A percentile compares a stretch with the other conserved stretches of the same genome.
Conservation (phyloP, 2,888 invertebrate genomes). For the Volucella bombylans region DNA sequence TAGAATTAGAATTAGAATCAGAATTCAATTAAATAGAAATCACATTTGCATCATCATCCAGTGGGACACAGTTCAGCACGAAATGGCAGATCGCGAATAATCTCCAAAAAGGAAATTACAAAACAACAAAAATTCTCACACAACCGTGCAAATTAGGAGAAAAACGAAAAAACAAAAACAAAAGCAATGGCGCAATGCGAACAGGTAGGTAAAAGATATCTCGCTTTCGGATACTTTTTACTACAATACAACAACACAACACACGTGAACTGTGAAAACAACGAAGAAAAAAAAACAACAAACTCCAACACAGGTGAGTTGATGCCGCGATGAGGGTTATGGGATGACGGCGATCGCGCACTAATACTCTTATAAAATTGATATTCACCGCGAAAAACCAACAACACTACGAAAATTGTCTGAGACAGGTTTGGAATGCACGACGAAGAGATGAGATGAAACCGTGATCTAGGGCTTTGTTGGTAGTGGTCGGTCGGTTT, state of each 20-base stretch:
- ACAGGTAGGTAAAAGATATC: conserved; percentile 46
- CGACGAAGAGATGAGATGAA: conserved; percentile 27
- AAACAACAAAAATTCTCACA: conserved; percentile 43
- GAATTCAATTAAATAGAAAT: neutral
- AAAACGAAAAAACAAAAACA: conserved; percentile 5
- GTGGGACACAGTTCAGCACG: conserved; percentile 10
- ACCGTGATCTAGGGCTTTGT: neutral
- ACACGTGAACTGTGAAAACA: conserved; percentile 14
- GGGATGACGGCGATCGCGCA: conserved; percentile 13
- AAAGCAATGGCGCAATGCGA: conserved; percentile 46
- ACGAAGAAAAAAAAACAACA: conserved; percentile 51
- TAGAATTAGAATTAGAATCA: conserved; percentile 9
- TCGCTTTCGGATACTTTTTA: conserved; percentile 2
- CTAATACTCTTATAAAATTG: conserved; percentile 18
- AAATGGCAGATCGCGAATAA: conserved; percentile 22
- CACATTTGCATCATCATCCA: neutral
- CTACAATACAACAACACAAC: conserved; percentile 24
- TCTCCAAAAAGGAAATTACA: neutral
- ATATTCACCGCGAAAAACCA: conserved; percentile 26
- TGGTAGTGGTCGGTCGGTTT: conserved; percentile 8
- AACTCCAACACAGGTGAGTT: conserved; percentile 67
- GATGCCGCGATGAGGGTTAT: conserved; percentile 18
- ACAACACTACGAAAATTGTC: conserved; percentile 21
- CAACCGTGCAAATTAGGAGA: conserved; percentile 17
- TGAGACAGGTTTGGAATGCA: conserved; percentile 21